Evolutionary conservation across 2,797 vertebrate species (phyloP).

Genomic region (Danio choprae): DNA sequence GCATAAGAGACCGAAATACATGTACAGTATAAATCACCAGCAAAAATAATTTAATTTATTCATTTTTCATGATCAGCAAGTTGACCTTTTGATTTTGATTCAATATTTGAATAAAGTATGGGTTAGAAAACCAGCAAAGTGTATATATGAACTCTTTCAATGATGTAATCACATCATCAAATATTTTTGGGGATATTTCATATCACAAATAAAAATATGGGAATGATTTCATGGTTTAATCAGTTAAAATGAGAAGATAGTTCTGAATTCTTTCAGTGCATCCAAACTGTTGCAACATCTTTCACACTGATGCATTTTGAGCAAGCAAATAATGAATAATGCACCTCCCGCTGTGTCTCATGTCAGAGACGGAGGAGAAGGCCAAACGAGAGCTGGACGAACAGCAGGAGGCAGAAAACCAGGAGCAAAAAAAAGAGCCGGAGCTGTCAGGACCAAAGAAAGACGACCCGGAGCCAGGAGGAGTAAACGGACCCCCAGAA

Average conservation of each 20-base stretch:
- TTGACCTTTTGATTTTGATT: no score
- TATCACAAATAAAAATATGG: background rate
- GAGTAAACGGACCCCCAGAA: constrained; percentile 44
- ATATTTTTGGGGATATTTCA: no score
- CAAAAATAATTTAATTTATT: no score
- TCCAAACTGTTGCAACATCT: background rate
- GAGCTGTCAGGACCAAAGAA: constrained; percentile 67
- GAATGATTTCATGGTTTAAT: background rate
- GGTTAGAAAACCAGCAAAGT: no score
- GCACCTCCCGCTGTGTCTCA: background rate
- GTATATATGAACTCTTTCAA: no score
- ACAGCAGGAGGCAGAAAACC: constrained; percentile 77
- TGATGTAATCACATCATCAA: no score
- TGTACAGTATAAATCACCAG: no score
- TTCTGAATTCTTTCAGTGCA: background rate
- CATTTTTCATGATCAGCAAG: no score
- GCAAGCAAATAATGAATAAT: background rate
- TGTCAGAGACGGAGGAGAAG: constrained; percentile 86
- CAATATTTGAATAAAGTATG: no score
- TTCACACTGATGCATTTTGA: background rate
- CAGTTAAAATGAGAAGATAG: background rate
- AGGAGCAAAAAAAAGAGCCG: constrained; percentile 65
- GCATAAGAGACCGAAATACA: no score
- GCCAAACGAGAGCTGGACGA: constrained; percentile 82
- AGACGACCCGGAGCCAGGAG: constrained; percentile 61